A percentile compares a stretch with the other conserved stretches of the same genome.
phyloP scores from a whole-genome alignment of 2,888 invertebrate genomes.

The Galeruca laticollis region DNA sequence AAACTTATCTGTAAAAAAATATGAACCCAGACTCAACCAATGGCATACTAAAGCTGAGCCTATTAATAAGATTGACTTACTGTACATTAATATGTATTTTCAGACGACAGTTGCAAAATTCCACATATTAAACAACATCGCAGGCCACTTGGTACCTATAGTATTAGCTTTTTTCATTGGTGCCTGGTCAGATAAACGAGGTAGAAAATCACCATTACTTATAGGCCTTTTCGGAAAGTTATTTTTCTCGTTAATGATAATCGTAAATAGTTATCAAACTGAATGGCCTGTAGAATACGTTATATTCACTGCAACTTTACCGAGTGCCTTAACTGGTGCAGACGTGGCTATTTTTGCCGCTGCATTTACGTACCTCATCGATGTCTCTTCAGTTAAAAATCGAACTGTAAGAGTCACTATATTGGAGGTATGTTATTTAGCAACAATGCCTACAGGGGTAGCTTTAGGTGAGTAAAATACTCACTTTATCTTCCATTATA shows the following conservation, averaged over 20 bases:
- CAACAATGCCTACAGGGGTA: constrained; percentile 86
- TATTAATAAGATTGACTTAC: no score
- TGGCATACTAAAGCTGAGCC: no score
- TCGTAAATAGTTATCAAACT: constrained; percentile 72
- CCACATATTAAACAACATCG: constrained; percentile 83
- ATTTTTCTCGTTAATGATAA: constrained; percentile 80
- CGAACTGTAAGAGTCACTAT: constrained; percentile 86
- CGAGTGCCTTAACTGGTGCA: constrained; percentile 82
- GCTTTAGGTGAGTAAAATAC: constrained; percentile 73
- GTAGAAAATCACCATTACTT: constrained; percentile 79
- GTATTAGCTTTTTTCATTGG: constrained; percentile 83
- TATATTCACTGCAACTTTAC: constrained; percentile 81
- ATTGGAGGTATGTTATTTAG: constrained; percentile 84
- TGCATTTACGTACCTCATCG: constrained; percentile 84
- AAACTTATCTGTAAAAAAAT: no score
- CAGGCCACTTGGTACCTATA: constrained; percentile 80
- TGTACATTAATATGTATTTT: constrained; percentile 49
- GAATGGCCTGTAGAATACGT: constrained; percentile 81
- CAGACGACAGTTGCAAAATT: constrained; percentile 81
- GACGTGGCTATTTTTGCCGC: constrained; percentile 85
- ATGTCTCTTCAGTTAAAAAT: constrained; percentile 76
- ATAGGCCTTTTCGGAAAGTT: constrained; percentile 81
- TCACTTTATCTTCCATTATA: constrained; percentile 39
- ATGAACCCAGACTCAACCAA: no score
- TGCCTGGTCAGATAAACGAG: constrained; percentile 85